Conservation (phyloP, 2,797 vertebrate genomes). For the Mionectes olivaceus region DNA sequence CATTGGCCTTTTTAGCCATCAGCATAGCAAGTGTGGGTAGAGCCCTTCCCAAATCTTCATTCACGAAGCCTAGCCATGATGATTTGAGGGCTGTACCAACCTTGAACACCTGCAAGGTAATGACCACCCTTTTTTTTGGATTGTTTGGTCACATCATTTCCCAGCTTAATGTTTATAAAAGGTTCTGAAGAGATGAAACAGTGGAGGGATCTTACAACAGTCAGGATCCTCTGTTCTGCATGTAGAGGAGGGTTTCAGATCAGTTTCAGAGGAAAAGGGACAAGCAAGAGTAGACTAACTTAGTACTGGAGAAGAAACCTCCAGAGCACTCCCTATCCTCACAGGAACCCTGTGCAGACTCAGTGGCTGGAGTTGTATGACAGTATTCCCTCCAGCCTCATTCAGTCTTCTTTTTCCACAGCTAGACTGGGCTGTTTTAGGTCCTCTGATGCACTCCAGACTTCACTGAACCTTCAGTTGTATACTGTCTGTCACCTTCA, state of each 20-base stretch:
- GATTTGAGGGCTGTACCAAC: background rate
- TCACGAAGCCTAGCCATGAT: too few relatives aligned
- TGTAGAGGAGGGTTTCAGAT: background rate
- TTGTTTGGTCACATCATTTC: background rate
- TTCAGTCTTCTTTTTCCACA: background rate
- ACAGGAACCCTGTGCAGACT: fast-evolving
- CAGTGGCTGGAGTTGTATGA: background rate
- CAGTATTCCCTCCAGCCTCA: background rate
- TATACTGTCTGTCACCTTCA: fast-evolving
- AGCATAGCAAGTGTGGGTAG: too few relatives aligned
- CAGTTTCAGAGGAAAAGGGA: background rate
- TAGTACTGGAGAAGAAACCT: background rate
- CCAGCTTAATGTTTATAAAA: background rate
- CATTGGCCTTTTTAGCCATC: too few relatives aligned
- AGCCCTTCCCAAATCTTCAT: too few relatives aligned
- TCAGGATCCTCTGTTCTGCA: fast-evolving
- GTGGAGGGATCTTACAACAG: background rate
- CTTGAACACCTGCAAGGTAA: background rate
- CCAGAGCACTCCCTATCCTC: background rate
- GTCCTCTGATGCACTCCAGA: background rate
- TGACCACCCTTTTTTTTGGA: background rate
- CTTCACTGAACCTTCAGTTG: background rate
- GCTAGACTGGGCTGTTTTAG: background rate
- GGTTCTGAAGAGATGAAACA: background rate
- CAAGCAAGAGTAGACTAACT: background rate